Base-by-base conservation (phyloP, 2,113 vertebrate species). In the Nibea albiflora region DNA sequence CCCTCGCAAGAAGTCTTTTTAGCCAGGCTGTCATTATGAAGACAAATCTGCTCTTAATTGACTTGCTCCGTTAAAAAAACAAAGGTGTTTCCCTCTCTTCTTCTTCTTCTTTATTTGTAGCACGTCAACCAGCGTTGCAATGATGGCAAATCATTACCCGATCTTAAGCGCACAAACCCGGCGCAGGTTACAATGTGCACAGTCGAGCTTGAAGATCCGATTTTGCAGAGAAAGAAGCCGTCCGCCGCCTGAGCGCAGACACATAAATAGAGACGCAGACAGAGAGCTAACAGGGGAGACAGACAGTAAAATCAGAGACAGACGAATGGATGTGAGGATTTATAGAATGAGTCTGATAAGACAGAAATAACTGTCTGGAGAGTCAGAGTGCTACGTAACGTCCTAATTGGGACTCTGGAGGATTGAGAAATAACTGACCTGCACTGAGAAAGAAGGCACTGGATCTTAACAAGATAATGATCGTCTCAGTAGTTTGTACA, bases 341-440 rank as follows among this genome's bases (percentile, higher is more conserved):
- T 78, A 89, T 74, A 72, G 89, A 88, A 90, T 74, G 78, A 70
- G 65, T 78, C 73, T 80, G 87, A 87, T 73, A 79, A 81, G 76
- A 80, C 78, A 81, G 72, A 89, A 89, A 90, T 74, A 83, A 88
- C 74, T 78, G 74, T 73, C 82, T 87, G 78, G 81, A 90, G 88
- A 73, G 22, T 76, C n/a, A 26, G 44, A 86, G 69, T 22, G 75
- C 75, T 78, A 78, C n/a, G 42, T 86, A 80, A 90, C 84, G 85
- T 91, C 76, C 89, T 94, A 92, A 93, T 94, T 92, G 90, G 92
- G 20, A 84, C 91, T 86, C 90, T 53, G 60, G 90, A 88, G 92
- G 74, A 85, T 87, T 82, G 73, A 74, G 64, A 73, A 56, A 83
- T 78, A 85, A 63, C 83, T 85, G 87, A 87, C 86, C 81, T 74